A percentile compares a stretch with the other conserved stretches of the same genome.
Evolutionary conservation across 2,113 vertebrate species (phyloP).

Genomic region (Anas platyrhynchos): DNA sequence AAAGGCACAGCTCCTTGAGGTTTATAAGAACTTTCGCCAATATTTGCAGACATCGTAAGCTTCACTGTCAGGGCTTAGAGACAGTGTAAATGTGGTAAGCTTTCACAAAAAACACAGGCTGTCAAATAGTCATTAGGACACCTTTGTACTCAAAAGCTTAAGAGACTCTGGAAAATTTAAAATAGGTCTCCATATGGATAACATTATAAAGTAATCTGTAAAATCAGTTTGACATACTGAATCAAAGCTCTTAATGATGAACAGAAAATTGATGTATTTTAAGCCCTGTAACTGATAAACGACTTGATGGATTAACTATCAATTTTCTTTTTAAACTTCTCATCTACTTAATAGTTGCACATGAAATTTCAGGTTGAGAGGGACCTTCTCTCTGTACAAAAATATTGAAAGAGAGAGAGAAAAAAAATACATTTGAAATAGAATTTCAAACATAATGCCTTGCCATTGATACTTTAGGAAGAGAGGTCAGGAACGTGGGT

Average conservation of each 20-base stretch:
- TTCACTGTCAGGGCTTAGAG: conserved; percentile 15
- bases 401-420: not conserved
- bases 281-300: conserved; percentile 7
- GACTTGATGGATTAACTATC: conserved; percentile 18
- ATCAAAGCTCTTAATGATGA: conserved; percentile 27
- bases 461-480: not conserved
- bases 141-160: not conserved
- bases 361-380: not conserved
- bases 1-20: not conserved
- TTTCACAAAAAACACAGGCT: conserved; percentile 28
- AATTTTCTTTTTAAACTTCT: conserved; percentile 19
- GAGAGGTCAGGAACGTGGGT: not conserved
- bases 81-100: conserved; percentile 35
- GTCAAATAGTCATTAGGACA: conserved; percentile 27
- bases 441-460: not conserved
- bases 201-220: conserved; percentile 28
- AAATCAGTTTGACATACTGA: conserved; percentile 38
- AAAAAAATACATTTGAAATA: conserved; percentile 35
- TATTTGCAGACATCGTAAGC: conserved; percentile 51
- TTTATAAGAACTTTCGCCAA: conserved; percentile 41
- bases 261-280: conserved; percentile 25
- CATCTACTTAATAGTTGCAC: not conserved
- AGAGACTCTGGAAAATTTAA: conserved; percentile 12
- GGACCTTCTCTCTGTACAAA: not conserved
- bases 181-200: conserved; percentile 7